These are phyloP conservation scores for Pluvianellus socialis DNA, from an alignment of 2,113 vertebrate genomes.

Conservation along the genomic window DNA sequence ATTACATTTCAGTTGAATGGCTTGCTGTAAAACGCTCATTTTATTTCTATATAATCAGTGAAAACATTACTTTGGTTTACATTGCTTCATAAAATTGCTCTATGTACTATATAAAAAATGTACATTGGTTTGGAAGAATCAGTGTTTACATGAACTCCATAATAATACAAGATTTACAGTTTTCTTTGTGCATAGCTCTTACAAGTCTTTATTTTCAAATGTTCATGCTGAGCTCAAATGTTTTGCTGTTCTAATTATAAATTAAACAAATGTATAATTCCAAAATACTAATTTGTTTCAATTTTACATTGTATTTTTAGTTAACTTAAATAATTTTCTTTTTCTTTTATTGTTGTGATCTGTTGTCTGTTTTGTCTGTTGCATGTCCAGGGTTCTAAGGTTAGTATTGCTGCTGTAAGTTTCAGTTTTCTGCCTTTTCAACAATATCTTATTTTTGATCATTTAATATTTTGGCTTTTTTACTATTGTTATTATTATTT, in stretches of 20 bases:
- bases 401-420: slow-evolving; percentile 95
- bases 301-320: slow-evolving; percentile 79
- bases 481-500: slow-evolving; percentile 46
- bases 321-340: slow-evolving; percentile 87
- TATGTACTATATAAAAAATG: not conserved
- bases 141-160: not conserved
- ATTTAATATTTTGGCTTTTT: slow-evolving; percentile 57
- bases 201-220: slow-evolving; percentile 5
- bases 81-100: not conserved
- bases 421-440: slow-evolving; percentile 80
- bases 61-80: not conserved
- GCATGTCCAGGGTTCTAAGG: slow-evolving; percentile 98
- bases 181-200: slow-evolving; percentile 32
- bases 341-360: slow-evolving; percentile 82
- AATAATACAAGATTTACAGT: slow-evolving; percentile 25
- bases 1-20: not conserved
- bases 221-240: not conserved
- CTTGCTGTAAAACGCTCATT: not conserved
- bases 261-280: slow-evolving; percentile 63
- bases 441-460: slow-evolving; percentile 70
- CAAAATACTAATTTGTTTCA: slow-evolving; percentile 71
- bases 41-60: not conserved
- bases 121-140: slow-evolving; percentile 5
- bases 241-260: slow-evolving; percentile 37
- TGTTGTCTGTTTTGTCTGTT: slow-evolving; percentile 87